phyloP scores from a whole-genome alignment of 37 sponge, comb jelly and placozoan genomes.

The Beroe forskalii region DNA sequence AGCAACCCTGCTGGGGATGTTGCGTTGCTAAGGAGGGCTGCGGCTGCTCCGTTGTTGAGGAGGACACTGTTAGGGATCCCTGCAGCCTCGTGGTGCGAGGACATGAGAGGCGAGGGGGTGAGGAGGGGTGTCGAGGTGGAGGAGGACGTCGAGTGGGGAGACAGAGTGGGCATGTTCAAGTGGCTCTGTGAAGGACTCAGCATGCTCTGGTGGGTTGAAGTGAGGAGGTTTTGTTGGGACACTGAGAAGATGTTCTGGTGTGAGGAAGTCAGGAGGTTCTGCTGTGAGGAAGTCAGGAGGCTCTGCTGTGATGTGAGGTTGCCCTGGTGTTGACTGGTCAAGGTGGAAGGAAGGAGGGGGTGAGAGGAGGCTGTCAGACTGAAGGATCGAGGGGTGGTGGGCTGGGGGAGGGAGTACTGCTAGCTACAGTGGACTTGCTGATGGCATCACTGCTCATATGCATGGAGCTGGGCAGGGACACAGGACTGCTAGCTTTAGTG shows the following conservation, averaged over 20 bases:
- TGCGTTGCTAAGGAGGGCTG: not conserved
- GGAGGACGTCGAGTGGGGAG: not conserved
- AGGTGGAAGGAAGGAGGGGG: not conserved
- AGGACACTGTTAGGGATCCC: not conserved
- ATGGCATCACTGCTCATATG: not conserved
- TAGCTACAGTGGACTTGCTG: not conserved
- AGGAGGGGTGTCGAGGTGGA: not conserved
- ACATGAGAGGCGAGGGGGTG: not conserved
- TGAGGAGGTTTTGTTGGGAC: not conserved
- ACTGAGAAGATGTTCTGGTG: not conserved
- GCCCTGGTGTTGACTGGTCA: not conserved
- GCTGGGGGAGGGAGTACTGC: not conserved
- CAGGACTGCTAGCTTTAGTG: not conserved
- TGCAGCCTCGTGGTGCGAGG: not conserved
- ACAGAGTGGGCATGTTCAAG: not conserved
- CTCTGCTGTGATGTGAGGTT: not conserved
- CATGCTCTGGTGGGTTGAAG: no score
- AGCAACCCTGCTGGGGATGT: not conserved
- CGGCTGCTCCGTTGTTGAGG: not conserved
- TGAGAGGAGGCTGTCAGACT: not conserved
- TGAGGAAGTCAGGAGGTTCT: not conserved
- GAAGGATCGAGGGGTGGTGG: not conserved
- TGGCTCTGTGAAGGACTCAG: not conserved
- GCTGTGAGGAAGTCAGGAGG: not conserved
- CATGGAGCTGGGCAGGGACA: not conserved